Conservation (phyloP, 2,888 invertebrate species). For the Amphipoea oculea region DNA sequence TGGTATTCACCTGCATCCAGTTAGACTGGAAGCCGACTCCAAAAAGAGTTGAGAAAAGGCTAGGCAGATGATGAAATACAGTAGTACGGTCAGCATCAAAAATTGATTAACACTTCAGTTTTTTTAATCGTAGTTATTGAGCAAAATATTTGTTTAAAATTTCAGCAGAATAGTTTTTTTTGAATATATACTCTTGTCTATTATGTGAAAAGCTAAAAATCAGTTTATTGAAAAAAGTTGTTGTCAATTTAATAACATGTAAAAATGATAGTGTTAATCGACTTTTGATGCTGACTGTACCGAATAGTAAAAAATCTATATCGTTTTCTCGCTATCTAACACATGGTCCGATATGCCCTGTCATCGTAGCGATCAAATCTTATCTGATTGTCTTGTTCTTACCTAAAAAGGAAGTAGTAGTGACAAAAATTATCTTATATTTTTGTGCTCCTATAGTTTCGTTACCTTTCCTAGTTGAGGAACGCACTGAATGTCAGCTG, state of each 20-base stretch:
- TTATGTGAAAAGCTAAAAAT: too few species aligned
- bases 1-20: not conserved
- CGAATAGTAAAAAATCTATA: not conserved
- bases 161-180: too few species aligned
- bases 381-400: conserved; percentile 38
- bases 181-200: too few species aligned
- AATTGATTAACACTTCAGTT: too few species aligned
- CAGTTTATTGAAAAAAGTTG: too few species aligned
- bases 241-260: too few species aligned
- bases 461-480: not conserved
- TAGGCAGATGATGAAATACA: not conserved
- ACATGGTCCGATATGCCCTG: conserved; percentile 20
- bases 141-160: too few species aligned
- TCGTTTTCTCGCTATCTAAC: conserved; percentile 26
- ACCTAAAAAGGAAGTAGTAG: conserved; percentile 20
- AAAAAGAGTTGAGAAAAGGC: not conserved
- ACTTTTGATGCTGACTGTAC: too few species aligned
- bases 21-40: not conserved
- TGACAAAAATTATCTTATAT: conserved; percentile 1
- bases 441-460: not conserved
- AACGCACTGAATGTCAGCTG: not conserved
- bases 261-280: too few species aligned
- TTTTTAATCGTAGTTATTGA: too few species aligned
- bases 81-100: too few species aligned
- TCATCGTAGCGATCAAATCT: conserved; percentile 30